Evolutionary conservation across 2,113 vertebrate genomes (phyloP).

Genomic region (Perccottus glenii): DNA sequence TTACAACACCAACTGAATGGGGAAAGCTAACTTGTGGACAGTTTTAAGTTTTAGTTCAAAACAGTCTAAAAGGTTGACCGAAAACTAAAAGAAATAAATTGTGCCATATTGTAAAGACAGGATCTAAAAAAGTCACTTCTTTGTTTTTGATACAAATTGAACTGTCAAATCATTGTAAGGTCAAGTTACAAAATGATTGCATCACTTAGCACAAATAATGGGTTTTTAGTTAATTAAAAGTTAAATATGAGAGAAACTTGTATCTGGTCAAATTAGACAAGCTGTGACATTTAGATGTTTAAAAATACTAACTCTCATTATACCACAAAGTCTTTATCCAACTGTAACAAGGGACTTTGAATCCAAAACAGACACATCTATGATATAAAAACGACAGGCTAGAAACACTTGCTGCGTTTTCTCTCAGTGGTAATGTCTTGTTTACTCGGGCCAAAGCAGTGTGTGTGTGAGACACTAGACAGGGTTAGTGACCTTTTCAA

Average conservation of each 20-base stretch:
- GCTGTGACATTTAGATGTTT: neutral
- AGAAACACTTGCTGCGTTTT: conserved; percentile 13
- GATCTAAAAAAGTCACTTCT: too few relatives aligned
- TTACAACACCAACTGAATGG: too few relatives aligned
- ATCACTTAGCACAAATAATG: neutral
- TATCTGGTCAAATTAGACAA: neutral
- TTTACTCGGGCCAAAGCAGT: conserved; percentile 1
- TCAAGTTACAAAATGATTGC: neutral
- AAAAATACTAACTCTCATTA: neutral
- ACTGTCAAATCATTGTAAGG: neutral
- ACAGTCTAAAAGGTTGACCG: too few relatives aligned
- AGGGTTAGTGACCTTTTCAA: conserved; percentile 72
- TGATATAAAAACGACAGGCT: neutral
- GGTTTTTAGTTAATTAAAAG: neutral
- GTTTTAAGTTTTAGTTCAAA: too few relatives aligned
- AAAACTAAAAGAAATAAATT: neutral
- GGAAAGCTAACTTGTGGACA: too few relatives aligned
- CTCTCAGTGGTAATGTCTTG: neutral
- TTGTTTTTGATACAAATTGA: too few relatives aligned
- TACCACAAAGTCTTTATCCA: neutral
- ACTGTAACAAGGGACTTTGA: too few relatives aligned
- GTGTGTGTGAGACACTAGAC: conserved; percentile 25
- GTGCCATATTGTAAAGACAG: neutral
- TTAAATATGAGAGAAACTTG: neutral
- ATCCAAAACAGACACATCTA: too few relatives aligned